Base-by-base conservation (phyloP, 2,888 invertebrate genomes). In the Plebejus argus region DNA sequence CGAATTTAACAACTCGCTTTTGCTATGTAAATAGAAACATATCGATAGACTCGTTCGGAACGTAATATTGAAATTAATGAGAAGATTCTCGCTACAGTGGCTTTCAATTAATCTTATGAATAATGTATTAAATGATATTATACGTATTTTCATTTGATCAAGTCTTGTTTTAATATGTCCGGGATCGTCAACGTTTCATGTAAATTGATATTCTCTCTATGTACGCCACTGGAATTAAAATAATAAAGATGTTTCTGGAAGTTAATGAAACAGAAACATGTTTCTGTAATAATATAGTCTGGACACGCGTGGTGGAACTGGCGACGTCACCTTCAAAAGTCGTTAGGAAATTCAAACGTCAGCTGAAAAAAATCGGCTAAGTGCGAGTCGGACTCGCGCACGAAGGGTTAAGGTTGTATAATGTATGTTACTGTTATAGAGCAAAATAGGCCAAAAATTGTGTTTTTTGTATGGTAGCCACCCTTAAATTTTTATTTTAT, bases 41-140 rank as follows among this genome's bases (percentile, higher is more conserved):
- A 28, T 66, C 23, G 61, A 28, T 66, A 66, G 28, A 66, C 66
- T 70, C 23, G 12, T 72, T 74, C 53, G 15, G 49, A 53, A 74
- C 53, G 53, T 18, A 28, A 74, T 74, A 74, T 74, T 74, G 74
- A 74, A 72, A 74, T 53, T 74, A 74, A 74, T 74, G 74, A 74
- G 74, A 74, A 74, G 49, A 53, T 28, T 74, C 28, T 53, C 49
- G 74, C 74, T 53, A 74, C 74, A 74, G 49, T 74, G 28, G 28
- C 74, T 74, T 74, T 33, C 74, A 74, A 74, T 74, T 74, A 74
- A 45, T 74, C 15, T 74, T 74, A 74, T 74, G 74, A 74, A 74
- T 74, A 72, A 72, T 72, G 45, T 74, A 74, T 74, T 53, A 53
- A 45, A 72, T 15, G 49, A 53, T 49, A 74, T 49, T 33, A 39